Base-by-base conservation (phyloP, 2,888 invertebrate genomes). In the Hydroisotoma schaefferi region DNA sequence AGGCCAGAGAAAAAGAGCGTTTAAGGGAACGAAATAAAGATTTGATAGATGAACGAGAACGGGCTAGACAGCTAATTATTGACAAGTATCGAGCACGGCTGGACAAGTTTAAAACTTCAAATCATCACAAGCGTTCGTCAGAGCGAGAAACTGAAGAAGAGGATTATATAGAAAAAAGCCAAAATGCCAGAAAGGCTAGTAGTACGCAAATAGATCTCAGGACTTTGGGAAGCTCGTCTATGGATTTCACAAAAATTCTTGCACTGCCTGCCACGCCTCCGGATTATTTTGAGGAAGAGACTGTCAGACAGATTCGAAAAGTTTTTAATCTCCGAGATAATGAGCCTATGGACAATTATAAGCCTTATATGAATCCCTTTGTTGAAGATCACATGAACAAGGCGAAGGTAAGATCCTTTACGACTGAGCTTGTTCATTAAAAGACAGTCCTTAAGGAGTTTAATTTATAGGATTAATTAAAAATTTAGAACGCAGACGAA, bases 321-420 rank as follows among this genome's bases (percentile, higher is more conserved):
- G 22, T 18, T 1, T 59, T 53, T 26, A 15, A 48, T 15, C n/a
- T 59, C n/a, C 28, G 38, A 15, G 57, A 52, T 18, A n/a, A 43
- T 15, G 4, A 2, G 2, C 27, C 18, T n/a, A 28, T 53, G 12
- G 46, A 44, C 8, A 22, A 15, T 1, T 58, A 33, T 58, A n/a
- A 40, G 5, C 53, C 58, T 1, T 22, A 27, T 3, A 15, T 6
- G n/a, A 53, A 58, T 29, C 22, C 22, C 18, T n/a, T 51, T 2
- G 20, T 58, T 15, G 18, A 38, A 25, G 12, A 44, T 18, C 53
- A 52, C 26, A 12, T 52, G 1, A 46, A 58, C 28, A 12, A 8
- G 12, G 28, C 20, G 10, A 28, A 27, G 27, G 49, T 49, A 49
- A 3, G 28, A 6, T 25, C 5, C 27, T n/a, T 3, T 23, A 49